Conservation (phyloP, 2,113 vertebrate species). For the Dasyprocta punctata region DNA sequence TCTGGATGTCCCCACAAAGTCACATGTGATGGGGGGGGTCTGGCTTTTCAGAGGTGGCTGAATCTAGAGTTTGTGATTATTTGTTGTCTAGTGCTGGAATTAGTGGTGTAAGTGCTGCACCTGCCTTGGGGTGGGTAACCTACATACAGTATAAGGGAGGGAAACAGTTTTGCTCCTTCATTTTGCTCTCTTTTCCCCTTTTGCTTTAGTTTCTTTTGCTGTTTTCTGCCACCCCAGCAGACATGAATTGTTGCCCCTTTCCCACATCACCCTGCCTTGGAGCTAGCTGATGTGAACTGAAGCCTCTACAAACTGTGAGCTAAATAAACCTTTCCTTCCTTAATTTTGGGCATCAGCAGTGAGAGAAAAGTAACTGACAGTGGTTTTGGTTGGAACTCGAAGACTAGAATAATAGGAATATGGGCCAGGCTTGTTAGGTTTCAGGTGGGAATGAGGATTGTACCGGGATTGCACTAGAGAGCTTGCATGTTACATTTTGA, state of each 20-base stretch:
- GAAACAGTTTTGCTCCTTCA: not conserved
- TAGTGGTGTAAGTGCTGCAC: not conserved
- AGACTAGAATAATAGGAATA: not conserved
- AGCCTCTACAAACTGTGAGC: not conserved
- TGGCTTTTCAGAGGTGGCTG: not conserved
- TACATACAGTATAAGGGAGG: not conserved
- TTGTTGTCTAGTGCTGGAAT: not conserved
- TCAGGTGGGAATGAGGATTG: not conserved
- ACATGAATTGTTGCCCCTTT: not conserved
- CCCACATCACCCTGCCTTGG: not conserved
- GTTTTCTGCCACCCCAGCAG: not conserved
- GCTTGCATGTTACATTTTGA: not conserved
- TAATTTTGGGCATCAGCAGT: not conserved
- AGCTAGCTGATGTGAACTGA: too few species aligned
- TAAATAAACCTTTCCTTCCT: not conserved
- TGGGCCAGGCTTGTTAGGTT: not conserved
- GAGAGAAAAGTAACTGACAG: not conserved
- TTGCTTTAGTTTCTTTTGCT: not conserved
- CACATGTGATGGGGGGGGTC: not conserved
- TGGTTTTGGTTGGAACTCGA: not conserved
- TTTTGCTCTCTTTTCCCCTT: not conserved
- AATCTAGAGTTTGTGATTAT: not conserved
- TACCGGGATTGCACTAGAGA: not conserved
- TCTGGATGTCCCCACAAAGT: not conserved
- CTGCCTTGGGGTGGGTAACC: not conserved